Evolutionary conservation across 2,113 vertebrate genomes (phyloP), one percentile per base, ranked within the genome.

Genomic region (Rhipidura dahli): DNA sequence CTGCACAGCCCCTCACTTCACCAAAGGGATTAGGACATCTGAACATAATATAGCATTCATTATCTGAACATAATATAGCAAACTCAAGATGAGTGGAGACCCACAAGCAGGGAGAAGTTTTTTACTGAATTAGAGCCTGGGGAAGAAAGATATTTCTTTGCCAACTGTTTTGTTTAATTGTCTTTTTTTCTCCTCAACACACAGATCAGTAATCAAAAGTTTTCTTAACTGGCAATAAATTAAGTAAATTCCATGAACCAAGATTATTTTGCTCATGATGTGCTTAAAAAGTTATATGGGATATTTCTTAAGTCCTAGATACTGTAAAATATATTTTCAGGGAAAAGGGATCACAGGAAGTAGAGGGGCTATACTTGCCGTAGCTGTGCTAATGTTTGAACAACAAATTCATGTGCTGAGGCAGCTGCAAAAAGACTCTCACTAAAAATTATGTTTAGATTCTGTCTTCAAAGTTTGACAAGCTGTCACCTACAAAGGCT

Each of bases 311-410:
- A 40, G 37, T 60, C 17, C 20, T 71, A 12, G 7, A 28, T 63
- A 31, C 28, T 66, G 47, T 31, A 13, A 84, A 88, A 70, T 63
- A 31, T 1, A 1, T 37, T 83, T 24, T 35, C 27, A 81, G 27
- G 72, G 33, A 59, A 87, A 91, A 89, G 23, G 22, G 23, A 60
- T 73, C 45, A 44, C 50, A 60, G 45, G 14, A 83, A 71, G n/a
- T 16, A 75, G n/a, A 69, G 22, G 40, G 17, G 23, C 39, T 56
- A 39, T 77, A 61, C 8, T 69, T 1, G 0, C 9, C 0, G 0
- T 27, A 60, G 44, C 13, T 60, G 13, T 44, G 17, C n/a, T 73
- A 51, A 18, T 3, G 1, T 66, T 75, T 77, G 50, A 70, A 61
- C 40, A 57, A 42, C 6, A 50, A 54, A 64, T 42, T 57, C n/a